These are phyloP conservation scores for Dione vanillae DNA, from an alignment of 2,888 invertebrate species.

Conservation along the genomic window DNA sequence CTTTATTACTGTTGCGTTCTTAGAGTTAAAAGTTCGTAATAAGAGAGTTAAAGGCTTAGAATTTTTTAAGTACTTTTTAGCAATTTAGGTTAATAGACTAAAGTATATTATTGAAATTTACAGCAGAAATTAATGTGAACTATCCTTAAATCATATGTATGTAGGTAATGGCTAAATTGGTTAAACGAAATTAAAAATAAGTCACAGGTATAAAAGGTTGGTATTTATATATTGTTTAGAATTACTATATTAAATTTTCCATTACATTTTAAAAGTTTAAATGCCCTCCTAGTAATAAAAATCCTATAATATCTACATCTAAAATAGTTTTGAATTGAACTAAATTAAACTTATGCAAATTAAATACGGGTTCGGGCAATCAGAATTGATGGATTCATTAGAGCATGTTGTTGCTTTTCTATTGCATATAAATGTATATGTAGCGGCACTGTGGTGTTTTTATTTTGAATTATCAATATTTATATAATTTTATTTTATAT, in stretches of 20 bases:
- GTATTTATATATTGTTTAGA: no score
- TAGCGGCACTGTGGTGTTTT: no score
- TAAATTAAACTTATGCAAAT: conserved; percentile 56
- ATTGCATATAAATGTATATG: not conserved
- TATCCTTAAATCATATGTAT: no score
- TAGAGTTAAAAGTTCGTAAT: not conserved
- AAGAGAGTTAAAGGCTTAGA: conserved; percentile 3
- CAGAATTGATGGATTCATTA: conserved; percentile 54
- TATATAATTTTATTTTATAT: no score
- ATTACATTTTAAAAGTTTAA: no score
- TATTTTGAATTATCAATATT: no score
- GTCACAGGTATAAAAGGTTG: not conserved
- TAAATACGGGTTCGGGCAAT: conserved; percentile 53
- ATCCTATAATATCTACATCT: not conserved
- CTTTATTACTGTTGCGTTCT: conserved; percentile 35
- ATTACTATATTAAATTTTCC: no score
- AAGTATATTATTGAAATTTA: not conserved
- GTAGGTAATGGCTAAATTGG: no score
- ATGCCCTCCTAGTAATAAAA: not conserved
- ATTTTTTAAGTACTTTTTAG: conserved; percentile 1
- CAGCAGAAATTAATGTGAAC: no score
- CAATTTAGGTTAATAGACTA: conserved; percentile 18
- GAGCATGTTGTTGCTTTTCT: conserved; percentile 35
- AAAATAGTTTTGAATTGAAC: conserved; percentile 42
- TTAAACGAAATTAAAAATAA: not conserved